Evolutionary conservation across 2,113 vertebrate species (phyloP).

Genomic region (Zapornia atra): DNA sequence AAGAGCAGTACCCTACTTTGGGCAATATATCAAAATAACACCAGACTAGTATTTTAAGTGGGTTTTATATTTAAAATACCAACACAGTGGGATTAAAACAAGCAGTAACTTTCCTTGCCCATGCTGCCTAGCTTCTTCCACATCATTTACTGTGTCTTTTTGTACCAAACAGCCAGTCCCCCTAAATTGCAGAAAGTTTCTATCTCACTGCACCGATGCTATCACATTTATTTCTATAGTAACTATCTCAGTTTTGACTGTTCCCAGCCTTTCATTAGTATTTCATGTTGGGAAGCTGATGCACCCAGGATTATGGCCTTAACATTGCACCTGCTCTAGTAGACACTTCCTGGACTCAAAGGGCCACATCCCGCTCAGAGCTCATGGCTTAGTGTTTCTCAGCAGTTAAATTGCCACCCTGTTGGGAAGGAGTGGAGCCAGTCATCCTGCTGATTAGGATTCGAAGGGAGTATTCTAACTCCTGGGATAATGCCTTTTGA

Average conservation of each 20-base stretch:
- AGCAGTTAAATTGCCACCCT: too few relatives aligned
- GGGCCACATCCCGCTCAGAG: neutral
- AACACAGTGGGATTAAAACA: neutral
- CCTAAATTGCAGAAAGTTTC: neutral
- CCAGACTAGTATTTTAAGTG: neutral
- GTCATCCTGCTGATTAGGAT: too few relatives aligned
- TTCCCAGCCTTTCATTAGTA: neutral
- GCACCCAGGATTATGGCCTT: neutral
- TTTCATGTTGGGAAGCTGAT: neutral
- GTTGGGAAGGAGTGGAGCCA: too few relatives aligned
- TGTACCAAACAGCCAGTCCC: neutral
- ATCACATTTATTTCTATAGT: constrained; percentile 7
- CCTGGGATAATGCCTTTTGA: too few relatives aligned
- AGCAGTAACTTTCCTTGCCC: neutral
- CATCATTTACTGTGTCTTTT: neutral
- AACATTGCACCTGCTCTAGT: neutral
- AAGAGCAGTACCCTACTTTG: neutral
- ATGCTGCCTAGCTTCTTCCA: neutral
- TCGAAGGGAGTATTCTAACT: too few relatives aligned
- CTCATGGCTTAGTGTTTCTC: neutral
- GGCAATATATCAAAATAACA: neutral
- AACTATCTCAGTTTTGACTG: neutral
- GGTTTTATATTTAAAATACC: neutral
- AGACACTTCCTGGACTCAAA: neutral
- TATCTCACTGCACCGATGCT: neutral